These are phyloP conservation scores for Paguma larvata DNA, from an alignment of 2,797 vertebrate species.

Conservation along the genomic window DNA sequence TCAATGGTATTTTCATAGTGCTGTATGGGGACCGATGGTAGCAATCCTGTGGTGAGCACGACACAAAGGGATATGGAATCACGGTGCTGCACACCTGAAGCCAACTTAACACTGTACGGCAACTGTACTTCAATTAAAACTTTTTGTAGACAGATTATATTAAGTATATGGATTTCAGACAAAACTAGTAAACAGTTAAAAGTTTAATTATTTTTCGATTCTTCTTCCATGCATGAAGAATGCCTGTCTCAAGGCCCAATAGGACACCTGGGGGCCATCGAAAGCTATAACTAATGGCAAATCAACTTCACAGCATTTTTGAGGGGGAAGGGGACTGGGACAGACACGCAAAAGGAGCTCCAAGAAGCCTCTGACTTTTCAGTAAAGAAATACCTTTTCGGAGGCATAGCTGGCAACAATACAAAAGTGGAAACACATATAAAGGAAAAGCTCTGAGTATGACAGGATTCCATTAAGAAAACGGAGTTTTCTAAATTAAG, in stretches of 20 bases:
- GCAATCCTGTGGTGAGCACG: neutral
- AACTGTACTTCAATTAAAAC: neutral
- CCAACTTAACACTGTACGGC: neutral
- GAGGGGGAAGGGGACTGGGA: neutral
- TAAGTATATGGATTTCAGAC: constrained; percentile 15
- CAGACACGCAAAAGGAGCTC: neutral
- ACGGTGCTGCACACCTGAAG: neutral
- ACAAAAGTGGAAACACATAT: constrained; percentile 7
- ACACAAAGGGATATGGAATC: neutral
- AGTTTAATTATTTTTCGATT: constrained; percentile 40
- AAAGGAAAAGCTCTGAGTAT: neutral
- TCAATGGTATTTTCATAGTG: neutral
- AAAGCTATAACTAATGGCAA: neutral
- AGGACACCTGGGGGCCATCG: neutral
- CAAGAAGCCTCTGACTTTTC: neutral
- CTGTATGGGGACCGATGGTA: neutral
- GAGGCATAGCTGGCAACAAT: neutral
- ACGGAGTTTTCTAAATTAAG: constrained; percentile 11
- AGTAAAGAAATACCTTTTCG: neutral
- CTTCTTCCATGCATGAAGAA: constrained; percentile 2
- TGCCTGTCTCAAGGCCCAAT: neutral
- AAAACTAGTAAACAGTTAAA: neutral
- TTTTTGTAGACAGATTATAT: neutral
- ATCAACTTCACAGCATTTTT: neutral
- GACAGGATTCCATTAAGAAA: constrained; percentile 7